Conservation (phyloP, 2,888 invertebrate genomes). For the Melipona beecheii region DNA sequence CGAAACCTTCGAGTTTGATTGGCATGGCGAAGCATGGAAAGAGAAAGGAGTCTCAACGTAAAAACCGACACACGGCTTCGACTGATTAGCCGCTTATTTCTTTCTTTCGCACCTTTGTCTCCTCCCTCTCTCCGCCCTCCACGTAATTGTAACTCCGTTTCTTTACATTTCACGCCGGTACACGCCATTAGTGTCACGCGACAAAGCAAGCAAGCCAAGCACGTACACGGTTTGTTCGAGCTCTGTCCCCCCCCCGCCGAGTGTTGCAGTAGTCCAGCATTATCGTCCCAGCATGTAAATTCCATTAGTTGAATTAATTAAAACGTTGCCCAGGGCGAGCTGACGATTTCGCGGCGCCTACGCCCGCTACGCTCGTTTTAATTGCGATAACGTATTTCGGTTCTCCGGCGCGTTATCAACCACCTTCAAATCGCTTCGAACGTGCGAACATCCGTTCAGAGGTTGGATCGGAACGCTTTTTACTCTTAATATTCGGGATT, state of each 20-base stretch:
- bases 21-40: constrained; percentile 71
- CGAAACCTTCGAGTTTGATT: constrained; percentile 65
- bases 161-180: constrained; percentile 19
- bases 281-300: constrained; percentile 68
- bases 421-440: no score
- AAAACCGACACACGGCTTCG: constrained; percentile 50
- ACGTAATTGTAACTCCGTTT: not conserved
- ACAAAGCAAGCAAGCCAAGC: constrained; percentile 45
- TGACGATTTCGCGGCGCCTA: constrained; percentile 25
- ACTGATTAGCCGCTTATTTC: constrained; percentile 54
- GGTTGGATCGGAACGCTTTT: no score
- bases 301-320: constrained; percentile 69
- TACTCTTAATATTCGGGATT: no score
- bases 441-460: no score
- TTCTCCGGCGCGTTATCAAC: not conserved
- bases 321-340: constrained; percentile 49
- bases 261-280: constrained; percentile 53
- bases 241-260: constrained; percentile 39
- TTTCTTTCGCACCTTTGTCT: constrained; percentile 22
- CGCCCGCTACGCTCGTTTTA: constrained; percentile 32
- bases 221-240: constrained; percentile 7
- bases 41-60: constrained; percentile 60
- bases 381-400: constrained; percentile 33
- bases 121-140: not conserved
- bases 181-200: constrained; percentile 20